Evolutionary conservation across 2,113 vertebrate species (phyloP).

Genomic region (Phyllopteryx taeniolatus): DNA sequence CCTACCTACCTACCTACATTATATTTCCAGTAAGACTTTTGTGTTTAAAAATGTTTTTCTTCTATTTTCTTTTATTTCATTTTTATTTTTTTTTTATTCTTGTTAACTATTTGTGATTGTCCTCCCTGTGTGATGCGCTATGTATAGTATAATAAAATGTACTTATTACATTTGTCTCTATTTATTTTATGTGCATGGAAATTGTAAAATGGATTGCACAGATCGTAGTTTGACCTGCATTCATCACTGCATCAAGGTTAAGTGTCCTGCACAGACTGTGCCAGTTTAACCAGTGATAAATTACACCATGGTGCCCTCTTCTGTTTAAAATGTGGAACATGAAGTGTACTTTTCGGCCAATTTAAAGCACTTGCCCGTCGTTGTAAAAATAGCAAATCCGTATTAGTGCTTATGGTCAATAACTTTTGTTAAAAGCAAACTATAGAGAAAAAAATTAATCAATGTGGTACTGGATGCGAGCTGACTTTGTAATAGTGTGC

Average conservation of each 20-base stretch:
- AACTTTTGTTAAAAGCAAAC: not conserved
- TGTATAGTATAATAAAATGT: not conserved
- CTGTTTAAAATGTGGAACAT: slow-evolving; percentile 50
- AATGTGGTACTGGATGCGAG: not conserved
- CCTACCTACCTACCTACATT: not conserved
- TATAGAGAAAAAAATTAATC: too few relatives aligned
- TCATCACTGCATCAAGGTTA: not conserved
- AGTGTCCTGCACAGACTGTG: not conserved
- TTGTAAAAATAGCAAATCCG: not conserved
- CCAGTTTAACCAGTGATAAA: slow-evolving; percentile 1
- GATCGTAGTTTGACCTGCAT: not conserved
- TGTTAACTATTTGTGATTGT: not conserved
- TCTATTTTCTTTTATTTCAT: not conserved
- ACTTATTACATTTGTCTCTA: not conserved
- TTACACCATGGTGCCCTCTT: slow-evolving; percentile 62
- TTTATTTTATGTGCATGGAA: not conserved
- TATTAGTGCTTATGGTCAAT: not conserved
- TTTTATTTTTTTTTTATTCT: too few relatives aligned
- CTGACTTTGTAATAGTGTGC: not conserved
- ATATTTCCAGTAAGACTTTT: not conserved
- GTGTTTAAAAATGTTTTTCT: not conserved
- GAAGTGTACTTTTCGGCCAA: slow-evolving; percentile 1
- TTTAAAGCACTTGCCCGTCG: not conserved
- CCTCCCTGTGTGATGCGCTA: not conserved
- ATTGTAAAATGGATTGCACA: not conserved